phyloP scores from a whole-genome alignment of 2,113 vertebrate species.

The Syngnathus floridae region DNA sequence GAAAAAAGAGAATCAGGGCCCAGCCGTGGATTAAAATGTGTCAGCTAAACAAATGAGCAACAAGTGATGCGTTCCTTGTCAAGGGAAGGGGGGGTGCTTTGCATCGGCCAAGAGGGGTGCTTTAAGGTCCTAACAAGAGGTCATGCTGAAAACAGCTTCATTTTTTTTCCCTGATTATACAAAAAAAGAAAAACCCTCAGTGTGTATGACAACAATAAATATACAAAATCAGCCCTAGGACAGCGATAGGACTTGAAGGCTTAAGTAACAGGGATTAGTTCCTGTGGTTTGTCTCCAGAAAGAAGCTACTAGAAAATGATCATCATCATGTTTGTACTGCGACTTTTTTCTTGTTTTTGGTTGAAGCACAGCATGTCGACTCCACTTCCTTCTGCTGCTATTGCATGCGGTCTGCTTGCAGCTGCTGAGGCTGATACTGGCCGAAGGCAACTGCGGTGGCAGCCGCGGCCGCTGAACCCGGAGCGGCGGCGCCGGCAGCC shows the following conservation, averaged over 20 bases:
- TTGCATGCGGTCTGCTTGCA: constrained; percentile 97
- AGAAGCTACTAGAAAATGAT: constrained; percentile 49
- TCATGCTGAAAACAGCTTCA: constrained; percentile 82
- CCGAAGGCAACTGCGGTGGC: constrained; percentile 85
- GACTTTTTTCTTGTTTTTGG: constrained; percentile 64
- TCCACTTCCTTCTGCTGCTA: constrained; percentile 66
- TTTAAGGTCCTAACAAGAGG: constrained; percentile 63
- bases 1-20: constrained; percentile 58
- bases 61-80: constrained; percentile 86
- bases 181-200: constrained; percentile 64
- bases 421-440: constrained; percentile 94
- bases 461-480: constrained; percentile 70
- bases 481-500: constrained; percentile 76
- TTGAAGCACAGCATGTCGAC: constrained; percentile 72
- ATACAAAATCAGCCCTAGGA: constrained; percentile 59
- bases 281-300: constrained; percentile 64
- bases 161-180: constrained; percentile 84
- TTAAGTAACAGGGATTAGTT: constrained; percentile 73
- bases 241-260: constrained; percentile 71
- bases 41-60: constrained; percentile 92
- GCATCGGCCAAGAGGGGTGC: constrained; percentile 60
- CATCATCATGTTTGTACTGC: constrained; percentile 60
- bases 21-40: constrained; percentile 89
- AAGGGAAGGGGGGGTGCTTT: constrained; percentile 43
- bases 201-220: constrained; percentile 56